Evolutionary conservation across 2,113 vertebrate genomes (phyloP), one percentile per base, ranked within the genome.

Genomic region (Lophochroa leadbeateri): DNA sequence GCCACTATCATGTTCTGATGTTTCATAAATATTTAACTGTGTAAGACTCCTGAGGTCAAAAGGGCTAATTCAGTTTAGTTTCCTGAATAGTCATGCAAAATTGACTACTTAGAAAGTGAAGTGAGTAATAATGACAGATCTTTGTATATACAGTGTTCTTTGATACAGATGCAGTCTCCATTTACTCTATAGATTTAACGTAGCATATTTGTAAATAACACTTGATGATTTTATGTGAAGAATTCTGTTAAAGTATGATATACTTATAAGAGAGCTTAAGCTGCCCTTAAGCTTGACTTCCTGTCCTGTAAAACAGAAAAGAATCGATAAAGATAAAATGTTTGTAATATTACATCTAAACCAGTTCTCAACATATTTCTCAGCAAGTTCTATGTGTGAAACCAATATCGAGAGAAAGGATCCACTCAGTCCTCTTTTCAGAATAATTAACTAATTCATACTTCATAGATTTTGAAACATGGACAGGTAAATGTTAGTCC

Each of bases 21-120:
- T 95, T 93, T 82, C 83, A 97, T 94, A 96, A 98, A 97, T 97
- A 96, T 94, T 97, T 97, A 95, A 96, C 67, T 80, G 68, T 91
- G 16, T 90, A 88, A 97, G 94, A 87, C 41, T 90, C 50, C 75
- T 94, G 91, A 96, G 78, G 86, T 96, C 81, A 97, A 92, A 96
- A 94, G 92, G 91, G 80, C 25, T 71, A 96, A 94, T 88, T 96
- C 79, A 61, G 29, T 81, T 96, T 97, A 82, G 61, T 44, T 63
- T 96, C 53, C 50, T 70, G 82, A 81, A 86, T 63, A 88, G 82
- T 60, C 67, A 93, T 72, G 61, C 33, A 94, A 92, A 93, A 89
- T 23, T 82, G 57, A 76, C 68, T 86, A 88, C 63, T 65, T 85
- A 86, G 60, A 97, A 97, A 91, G 47, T 86, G 68, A 77, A 93